phyloP scores from a whole-genome alignment of 30 jellyfish, hydroid and myxozoan genomes.

The Cassiopea andromeda region DNA sequence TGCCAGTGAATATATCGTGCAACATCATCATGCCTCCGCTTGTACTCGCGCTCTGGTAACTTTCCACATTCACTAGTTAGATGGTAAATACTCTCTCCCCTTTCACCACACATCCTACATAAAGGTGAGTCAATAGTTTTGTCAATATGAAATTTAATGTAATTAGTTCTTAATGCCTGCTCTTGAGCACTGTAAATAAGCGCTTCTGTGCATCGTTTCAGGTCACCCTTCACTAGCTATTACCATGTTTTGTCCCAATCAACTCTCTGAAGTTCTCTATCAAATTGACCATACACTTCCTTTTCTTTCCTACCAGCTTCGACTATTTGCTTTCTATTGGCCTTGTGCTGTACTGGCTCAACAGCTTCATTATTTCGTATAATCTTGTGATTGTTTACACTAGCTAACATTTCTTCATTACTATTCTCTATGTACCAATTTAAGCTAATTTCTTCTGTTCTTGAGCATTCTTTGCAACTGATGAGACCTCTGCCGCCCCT shows the following conservation, averaged over 20 bases:
- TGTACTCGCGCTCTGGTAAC: conserved; percentile 7
- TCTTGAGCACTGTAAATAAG: conserved; percentile 22
- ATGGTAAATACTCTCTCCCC: conserved; percentile 33
- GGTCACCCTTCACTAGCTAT: conserved; percentile 14
- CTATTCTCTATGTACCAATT: conserved; percentile 3
- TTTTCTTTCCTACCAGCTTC: background rate
- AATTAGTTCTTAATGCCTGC: conserved; percentile 20
- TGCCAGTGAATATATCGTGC: background rate
- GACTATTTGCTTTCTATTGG: background rate
- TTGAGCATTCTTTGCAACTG: conserved; percentile 15
- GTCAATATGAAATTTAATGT: background rate
- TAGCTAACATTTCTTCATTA: background rate
- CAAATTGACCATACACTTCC: conserved; percentile 8
- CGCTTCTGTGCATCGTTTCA: conserved; percentile 21
- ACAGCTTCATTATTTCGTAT: background rate
- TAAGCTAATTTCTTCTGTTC: conserved; percentile 17
- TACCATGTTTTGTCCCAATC: conserved; percentile 11
- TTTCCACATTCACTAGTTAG: conserved; percentile 6
- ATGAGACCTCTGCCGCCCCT: conserved; percentile 23
- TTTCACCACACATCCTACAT: conserved; percentile 28
- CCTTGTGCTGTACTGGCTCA: background rate
- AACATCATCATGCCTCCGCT: conserved; percentile 13
- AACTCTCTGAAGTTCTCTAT: conserved; percentile 7
- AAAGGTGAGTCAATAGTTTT: background rate
- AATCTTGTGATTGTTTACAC: background rate